Conservation (phyloP, 92 coral and sea anemone species). For the Desmophyllum pertusum region DNA sequence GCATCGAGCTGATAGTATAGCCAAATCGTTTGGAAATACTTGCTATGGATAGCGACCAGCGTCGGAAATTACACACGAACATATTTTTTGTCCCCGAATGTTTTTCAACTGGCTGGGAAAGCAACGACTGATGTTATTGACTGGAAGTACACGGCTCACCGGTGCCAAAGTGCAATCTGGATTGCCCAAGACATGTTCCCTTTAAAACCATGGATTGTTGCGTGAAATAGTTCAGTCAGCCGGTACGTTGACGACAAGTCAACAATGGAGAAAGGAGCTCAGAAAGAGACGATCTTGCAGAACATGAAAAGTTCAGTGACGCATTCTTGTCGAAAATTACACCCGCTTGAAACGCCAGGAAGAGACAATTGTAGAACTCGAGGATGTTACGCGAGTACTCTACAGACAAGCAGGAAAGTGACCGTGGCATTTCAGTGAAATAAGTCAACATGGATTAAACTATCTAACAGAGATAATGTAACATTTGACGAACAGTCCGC, state of each 20-base stretch:
- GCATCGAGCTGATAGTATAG: background rate
- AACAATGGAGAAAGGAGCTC: background rate
- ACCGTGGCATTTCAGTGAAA: background rate
- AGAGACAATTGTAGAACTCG: background rate
- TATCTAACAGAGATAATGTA: background rate
- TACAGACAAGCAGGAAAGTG: too few relatives aligned
- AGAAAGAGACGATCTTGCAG: background rate
- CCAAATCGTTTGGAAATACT: background rate
- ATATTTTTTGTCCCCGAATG: background rate
- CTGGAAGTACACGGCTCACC: background rate
- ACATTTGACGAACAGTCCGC: background rate
- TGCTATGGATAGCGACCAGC: background rate
- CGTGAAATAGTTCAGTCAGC: background rate
- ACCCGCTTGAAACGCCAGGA: background rate
- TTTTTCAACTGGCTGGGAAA: background rate
- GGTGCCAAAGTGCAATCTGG: too few relatives aligned
- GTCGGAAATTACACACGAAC: background rate
- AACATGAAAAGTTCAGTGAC: background rate
- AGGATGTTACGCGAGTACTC: too few relatives aligned
- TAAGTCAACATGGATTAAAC: background rate
- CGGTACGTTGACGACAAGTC: background rate
- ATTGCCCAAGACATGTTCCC: background rate
- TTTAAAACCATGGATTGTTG: background rate
- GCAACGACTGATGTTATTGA: background rate
- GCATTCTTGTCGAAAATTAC: background rate